Base-by-base conservation (phyloP, 1,140 invertebrate genomes). In the Gerris buenoi region DNA sequence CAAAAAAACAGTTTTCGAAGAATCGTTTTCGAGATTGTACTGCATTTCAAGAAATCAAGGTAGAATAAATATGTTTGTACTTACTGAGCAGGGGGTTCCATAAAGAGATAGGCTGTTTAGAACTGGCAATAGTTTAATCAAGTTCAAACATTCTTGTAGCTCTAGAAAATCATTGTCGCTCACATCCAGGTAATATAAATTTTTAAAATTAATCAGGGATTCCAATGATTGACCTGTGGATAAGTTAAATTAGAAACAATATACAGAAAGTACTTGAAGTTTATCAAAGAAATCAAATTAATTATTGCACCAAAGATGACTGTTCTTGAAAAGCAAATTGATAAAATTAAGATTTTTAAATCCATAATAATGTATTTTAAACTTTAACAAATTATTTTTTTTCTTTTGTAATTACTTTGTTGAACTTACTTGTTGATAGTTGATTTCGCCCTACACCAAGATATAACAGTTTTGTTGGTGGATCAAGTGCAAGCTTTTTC, bases 21-120 rank as follows among this genome's bases (percentile, higher is more conserved):
- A n/a, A n/a, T n/a, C n/a, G n/a, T n/a, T n/a, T n/a, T n/a, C n/a
- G n/a, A n/a, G n/a, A n/a, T n/a, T n/a, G n/a, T n/a, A n/a, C n/a
- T n/a, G n/a, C n/a, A n/a, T n/a, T n/a, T n/a, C n/a, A n/a, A n/a
- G n/a, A n/a, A n/a, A n/a, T n/a, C n/a, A n/a, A n/a, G n/a, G n/a
- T n/a, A n/a, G n/a, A n/a, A n/a, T n/a, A n/a, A n/a, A n/a, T n/a
- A n/a, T n/a, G n/a, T n/a, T n/a, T n/a, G n/a, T n/a, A 29, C 63
- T 56, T 65, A 68, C 67, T 22, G 67, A 65, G 27, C 63, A 64
- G 1, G 67, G 67, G 23, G 64, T 68, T 25, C 63, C 67, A 25
- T 26, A 18, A n/a, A 68, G 18, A 2, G 13, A 18, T 1, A 68
- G 23, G 23, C 15, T 57, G 26, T 10, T 58, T 18, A 68, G 63